These are phyloP conservation scores for Cyrtonyx montezumae DNA, from an alignment of 2,113 vertebrate genomes.

Conservation along the genomic window DNA sequence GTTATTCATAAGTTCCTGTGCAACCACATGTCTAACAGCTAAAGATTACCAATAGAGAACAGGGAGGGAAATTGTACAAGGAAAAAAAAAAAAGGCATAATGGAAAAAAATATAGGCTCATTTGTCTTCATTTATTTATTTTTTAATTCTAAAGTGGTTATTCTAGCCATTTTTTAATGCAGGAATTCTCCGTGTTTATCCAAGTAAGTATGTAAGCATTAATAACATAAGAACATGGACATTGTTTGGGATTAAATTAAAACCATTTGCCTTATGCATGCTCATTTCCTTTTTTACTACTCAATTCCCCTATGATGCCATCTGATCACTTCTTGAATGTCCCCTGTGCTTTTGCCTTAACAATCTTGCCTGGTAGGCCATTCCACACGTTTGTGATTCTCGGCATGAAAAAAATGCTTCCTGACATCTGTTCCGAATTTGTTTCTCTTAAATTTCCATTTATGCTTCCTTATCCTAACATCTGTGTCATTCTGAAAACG, in stretches of 20 bases:
- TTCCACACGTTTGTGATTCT: slow-evolving; percentile 84
- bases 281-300: slow-evolving; percentile 82
- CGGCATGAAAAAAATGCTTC: slow-evolving; percentile 79
- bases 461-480: slow-evolving; percentile 87
- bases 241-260: slow-evolving; percentile 75
- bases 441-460: slow-evolving; percentile 89
- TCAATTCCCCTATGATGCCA: slow-evolving; percentile 81
- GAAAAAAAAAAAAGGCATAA: neutral
- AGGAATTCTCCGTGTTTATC: slow-evolving; percentile 59
- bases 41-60: neutral
- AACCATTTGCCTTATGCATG: slow-evolving; percentile 73
- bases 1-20: neutral
- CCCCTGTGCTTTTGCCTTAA: slow-evolving; percentile 81
- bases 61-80: neutral
- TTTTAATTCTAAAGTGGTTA: neutral
- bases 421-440: slow-evolving; percentile 88
- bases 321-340: slow-evolving; percentile 79
- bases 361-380: slow-evolving; percentile 81
- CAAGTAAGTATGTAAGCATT: slow-evolving; percentile 65
- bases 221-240: slow-evolving; percentile 59
- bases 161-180: neutral
- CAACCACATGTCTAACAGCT: neutral
- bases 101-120: neutral
- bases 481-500: slow-evolving; percentile 84
- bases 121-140: neutral